Evolutionary conservation across 2,113 vertebrate species (phyloP).

Genomic region (Leucoraja erinaceus): DNA sequence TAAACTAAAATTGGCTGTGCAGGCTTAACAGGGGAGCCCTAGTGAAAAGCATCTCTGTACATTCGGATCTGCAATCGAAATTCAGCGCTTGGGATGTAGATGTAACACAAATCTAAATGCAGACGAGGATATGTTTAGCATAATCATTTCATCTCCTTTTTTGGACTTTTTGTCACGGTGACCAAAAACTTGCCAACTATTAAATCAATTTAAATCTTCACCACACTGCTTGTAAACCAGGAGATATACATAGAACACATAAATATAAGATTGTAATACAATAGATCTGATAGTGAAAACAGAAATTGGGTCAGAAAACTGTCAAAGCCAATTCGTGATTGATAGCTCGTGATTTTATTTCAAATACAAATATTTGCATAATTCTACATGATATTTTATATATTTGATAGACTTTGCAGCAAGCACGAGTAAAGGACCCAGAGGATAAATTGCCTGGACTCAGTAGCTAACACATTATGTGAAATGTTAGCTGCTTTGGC

Average conservation of each 20-base stretch:
- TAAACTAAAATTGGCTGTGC: not conserved
- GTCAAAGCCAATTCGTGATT: not conserved
- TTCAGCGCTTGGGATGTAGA: not conserved
- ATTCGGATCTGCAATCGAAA: not conserved
- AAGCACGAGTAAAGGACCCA: not conserved
- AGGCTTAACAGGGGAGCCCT: not conserved
- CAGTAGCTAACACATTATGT: not conserved
- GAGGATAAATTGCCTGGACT: not conserved
- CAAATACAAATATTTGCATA: not conserved
- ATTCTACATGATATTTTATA: not conserved
- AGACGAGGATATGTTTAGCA: not conserved
- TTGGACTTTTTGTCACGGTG: not conserved
- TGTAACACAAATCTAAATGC: not conserved
- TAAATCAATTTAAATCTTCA: not conserved
- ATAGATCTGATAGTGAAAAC: not conserved
- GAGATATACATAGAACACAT: not conserved
- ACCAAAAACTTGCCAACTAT: not conserved
- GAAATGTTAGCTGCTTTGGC: not conserved
- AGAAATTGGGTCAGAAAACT: not conserved
- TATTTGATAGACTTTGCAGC: not conserved
- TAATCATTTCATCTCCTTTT: not conserved
- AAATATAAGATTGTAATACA: not conserved
- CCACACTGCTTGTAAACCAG: not conserved
- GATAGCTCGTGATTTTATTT: not conserved
- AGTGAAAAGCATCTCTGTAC: not conserved